phyloP scores from a whole-genome alignment of 2,888 invertebrate genomes.

The Ferrisia virgata region DNA sequence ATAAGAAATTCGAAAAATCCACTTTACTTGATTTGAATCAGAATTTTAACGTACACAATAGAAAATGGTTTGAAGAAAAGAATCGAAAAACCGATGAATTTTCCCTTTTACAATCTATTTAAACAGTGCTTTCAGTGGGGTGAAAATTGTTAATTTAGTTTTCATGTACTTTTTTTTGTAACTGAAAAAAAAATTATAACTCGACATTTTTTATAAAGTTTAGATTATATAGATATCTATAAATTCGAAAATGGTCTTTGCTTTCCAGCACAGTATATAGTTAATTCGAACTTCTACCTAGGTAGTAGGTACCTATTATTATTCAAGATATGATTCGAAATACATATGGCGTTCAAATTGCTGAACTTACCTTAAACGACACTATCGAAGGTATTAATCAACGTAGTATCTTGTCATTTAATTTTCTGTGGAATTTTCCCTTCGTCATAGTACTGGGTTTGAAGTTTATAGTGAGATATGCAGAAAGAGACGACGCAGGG shows the following conservation, averaged over 20 bases:
- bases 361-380: constrained; percentile 23
- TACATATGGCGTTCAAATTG: not conserved
- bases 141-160: not conserved
- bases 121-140: not conserved
- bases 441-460: not conserved
- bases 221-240: too few relatives aligned
- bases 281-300: too few relatives aligned
- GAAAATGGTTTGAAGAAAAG: constrained; percentile 27
- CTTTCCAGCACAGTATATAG: too few relatives aligned
- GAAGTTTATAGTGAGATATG: not conserved
- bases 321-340: not conserved
- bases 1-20: constrained; percentile 32
- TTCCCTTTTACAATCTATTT: constrained; percentile 25
- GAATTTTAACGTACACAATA: constrained; percentile 10
- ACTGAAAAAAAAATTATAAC: not conserved
- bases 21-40: constrained; percentile 33
- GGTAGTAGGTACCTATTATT: too few relatives aligned
- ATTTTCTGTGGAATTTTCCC: constrained; percentile 1
- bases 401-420: constrained; percentile 22
- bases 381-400: constrained; percentile 34
- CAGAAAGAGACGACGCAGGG: constrained; percentile 3
- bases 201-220: too few relatives aligned
- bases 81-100: constrained; percentile 18
- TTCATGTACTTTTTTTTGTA: not conserved
- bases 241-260: too few relatives aligned